Base-by-base conservation (phyloP, 2,888 invertebrate species). In the Nemapogon koenigi region DNA sequence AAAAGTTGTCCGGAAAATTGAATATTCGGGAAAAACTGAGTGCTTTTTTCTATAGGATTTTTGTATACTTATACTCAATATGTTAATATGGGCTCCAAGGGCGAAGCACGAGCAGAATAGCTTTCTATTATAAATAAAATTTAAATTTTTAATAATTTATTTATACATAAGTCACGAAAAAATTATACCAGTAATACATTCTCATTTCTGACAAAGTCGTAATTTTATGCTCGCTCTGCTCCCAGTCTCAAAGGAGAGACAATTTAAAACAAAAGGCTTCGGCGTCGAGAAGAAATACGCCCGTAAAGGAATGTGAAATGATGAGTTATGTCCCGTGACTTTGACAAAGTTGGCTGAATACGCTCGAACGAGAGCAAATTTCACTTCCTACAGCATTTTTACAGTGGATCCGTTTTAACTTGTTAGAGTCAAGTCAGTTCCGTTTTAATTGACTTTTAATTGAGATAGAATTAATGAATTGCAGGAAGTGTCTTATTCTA, bases 271-370 rank as follows among this genome's bases (percentile, higher is more conserved):
- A 37, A 37, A 35, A 37, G 37, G 13, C 28, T 27, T 35, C 37
- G 14, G 26, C 16, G 28, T 13, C 15, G 19, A 13, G 37, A 28
- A 37, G 37, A 37, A 37, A 37, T 35, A 17, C 27, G 37, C 37
- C 4, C 16, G 37, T 17, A 28, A 37, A 45, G 50, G 49, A 57
- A 49, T 55, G 55, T 52, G 55, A 51, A 49, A 52, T 55, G 55
- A 56, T 60, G 59, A 65, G 53, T 61, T 62, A 63, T 56, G 55
- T 43, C 43, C 49, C 45, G 49, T 55, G 61, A 60, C 62, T 60
- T 59, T 57, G 59, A 59, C 47, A 58, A 62, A 64, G 57, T 59
- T 53, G 41, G 16, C 11, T 39, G 48, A 49, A 50, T 50, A 49
- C 50, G 46, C 50, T 19, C 19, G 18, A 46, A 44, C 38, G 47